Percentiles rank a stretch among this genome's conserved stretches.
These are phyloP conservation scores for Meles meles DNA, from an alignment of 2,113 vertebrate genomes.

Conservation along the genomic window DNA sequence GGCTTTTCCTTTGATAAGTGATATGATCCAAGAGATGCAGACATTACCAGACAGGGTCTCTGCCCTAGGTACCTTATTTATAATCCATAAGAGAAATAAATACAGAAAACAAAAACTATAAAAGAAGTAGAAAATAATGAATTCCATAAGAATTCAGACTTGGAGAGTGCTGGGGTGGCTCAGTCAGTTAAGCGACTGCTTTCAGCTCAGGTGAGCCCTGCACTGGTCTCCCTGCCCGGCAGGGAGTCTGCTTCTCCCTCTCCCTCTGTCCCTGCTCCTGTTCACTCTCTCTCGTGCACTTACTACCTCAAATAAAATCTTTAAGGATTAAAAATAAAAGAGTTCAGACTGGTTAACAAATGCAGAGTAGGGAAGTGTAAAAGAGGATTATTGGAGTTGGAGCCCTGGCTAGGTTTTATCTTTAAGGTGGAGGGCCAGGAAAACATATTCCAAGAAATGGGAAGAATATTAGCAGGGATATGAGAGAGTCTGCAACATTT, in stretches of 20 bases:
- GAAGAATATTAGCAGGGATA: neutral
- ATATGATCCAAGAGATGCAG: neutral
- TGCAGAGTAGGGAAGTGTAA: neutral
- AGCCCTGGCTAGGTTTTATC: neutral
- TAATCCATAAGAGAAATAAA: neutral
- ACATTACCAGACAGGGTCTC: neutral
- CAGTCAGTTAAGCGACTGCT: neutral
- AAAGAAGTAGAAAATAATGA: neutral
- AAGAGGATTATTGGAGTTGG: neutral
- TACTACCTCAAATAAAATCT: neutral
- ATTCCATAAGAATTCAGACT: neutral
- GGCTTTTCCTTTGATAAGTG: neutral
- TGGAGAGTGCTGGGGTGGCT: neutral
- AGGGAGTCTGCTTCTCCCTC: neutral
- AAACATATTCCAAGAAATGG: neutral
- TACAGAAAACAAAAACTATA: neutral
- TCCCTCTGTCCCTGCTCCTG: neutral
- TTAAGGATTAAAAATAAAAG: neutral
- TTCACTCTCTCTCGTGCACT: neutral
- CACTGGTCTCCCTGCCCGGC: neutral
- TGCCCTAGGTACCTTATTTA: neutral
- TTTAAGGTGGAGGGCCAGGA: neutral
- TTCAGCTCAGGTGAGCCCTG: neutral
- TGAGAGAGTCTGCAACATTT: neutral
- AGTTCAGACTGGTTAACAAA: neutral